phyloP scores from a whole-genome alignment of 2,888 invertebrate genomes.

The Clunio marinus region DNA sequence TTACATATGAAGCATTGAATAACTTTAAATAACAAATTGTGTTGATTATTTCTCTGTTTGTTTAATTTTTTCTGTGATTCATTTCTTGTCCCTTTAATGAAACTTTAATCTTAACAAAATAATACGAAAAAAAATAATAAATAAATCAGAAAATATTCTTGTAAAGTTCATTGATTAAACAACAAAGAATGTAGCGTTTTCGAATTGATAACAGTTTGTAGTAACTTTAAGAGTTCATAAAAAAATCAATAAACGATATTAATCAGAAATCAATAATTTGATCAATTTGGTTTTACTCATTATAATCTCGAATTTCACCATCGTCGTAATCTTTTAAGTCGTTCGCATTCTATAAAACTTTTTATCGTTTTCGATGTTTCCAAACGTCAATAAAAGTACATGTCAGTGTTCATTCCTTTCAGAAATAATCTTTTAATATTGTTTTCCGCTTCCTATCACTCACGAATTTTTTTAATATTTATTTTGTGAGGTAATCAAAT shows the following conservation, averaged over 20 bases:
- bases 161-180: neutral
- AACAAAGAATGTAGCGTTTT: neutral
- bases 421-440: no score
- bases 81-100: neutral
- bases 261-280: constrained; percentile 5
- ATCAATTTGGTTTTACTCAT: neutral
- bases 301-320: no score
- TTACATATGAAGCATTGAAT: neutral
- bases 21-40: neutral
- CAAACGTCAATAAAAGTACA: no score
- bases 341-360: no score
- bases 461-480: no score
- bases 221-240: neutral
- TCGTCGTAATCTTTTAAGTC: no score
- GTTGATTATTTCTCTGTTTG: neutral
- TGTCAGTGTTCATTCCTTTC: no score
- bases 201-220: constrained; percentile 1
- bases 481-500: no score
- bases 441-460: no score
- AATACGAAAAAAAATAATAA: neutral
- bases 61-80: constrained; percentile 7
- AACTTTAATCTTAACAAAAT: neutral
- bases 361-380: no score
- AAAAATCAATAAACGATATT: constrained; percentile 3
- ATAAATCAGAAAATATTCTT: neutral